Evolutionary conservation across 1,140 invertebrate genomes (phyloP).

Genomic region (Physella acuta): DNA sequence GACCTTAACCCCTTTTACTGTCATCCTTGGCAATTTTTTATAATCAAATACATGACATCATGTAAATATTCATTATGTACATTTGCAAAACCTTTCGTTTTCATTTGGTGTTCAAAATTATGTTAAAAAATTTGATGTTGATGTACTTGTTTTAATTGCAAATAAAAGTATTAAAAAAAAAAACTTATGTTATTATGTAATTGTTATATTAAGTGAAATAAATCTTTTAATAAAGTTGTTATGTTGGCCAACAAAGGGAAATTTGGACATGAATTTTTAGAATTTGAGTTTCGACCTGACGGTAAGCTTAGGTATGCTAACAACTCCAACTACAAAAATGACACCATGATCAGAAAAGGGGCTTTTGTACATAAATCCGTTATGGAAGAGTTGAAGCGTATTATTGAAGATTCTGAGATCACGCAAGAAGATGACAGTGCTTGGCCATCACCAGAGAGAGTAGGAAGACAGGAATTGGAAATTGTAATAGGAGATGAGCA

Average conservation of each 20-base stretch:
- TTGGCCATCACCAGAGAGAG: slow-evolving; percentile 72
- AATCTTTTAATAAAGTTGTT: no score
- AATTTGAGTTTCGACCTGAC: slow-evolving; percentile 60
- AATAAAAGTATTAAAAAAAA: no score
- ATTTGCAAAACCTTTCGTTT: no score
- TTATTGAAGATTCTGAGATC: slow-evolving; percentile 97
- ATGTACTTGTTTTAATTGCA: no score
- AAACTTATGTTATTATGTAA: no score
- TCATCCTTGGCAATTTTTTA: no score
- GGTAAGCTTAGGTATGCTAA: slow-evolving; percentile 96
- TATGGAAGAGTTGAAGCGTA: slow-evolving; percentile 95
- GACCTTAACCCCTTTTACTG: no score
- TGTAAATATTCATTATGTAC: no score
- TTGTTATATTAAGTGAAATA: no score
- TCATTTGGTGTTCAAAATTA: no score
- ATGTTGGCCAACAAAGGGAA: not conserved
- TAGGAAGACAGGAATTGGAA: slow-evolving; percentile 95
- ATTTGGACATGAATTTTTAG: slow-evolving; percentile 1
- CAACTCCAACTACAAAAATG: slow-evolving; percentile 99
- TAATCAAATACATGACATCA: no score
- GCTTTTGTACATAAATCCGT: slow-evolving; percentile 94
- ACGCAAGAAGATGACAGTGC: slow-evolving; percentile 96
- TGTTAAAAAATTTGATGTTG: no score
- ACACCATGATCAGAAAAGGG: slow-evolving; percentile 99
- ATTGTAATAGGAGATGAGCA: slow-evolving; percentile 99